Conservation (phyloP, 2,888 invertebrate species). For the Carabus problematicus region DNA sequence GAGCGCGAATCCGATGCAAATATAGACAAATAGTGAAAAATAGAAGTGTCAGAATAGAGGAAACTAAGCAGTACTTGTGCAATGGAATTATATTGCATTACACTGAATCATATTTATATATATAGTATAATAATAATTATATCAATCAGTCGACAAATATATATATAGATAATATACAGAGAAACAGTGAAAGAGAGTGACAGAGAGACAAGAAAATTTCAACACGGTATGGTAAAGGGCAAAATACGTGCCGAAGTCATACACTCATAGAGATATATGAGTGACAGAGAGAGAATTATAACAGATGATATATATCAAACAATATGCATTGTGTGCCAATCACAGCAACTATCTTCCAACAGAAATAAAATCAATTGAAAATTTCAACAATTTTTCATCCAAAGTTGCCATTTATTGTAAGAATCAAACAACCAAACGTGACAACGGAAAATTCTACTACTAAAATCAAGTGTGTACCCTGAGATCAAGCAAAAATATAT, state of each 20-base stretch:
- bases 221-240: not conserved
- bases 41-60: conserved; percentile 63
- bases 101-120: not conserved
- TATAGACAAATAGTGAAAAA: conserved; percentile 63
- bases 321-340: conserved; percentile 1
- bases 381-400: conserved; percentile 16
- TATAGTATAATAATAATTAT: not conserved
- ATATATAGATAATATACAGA: conserved; percentile 25
- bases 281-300: no score
- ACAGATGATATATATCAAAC: not conserved
- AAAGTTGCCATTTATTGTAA: conserved; percentile 21
- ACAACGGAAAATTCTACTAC: not conserved
- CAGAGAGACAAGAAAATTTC: conserved; percentile 13
- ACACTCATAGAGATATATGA: not conserved
- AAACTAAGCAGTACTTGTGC: conserved; percentile 60
- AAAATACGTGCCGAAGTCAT: conserved; percentile 27
- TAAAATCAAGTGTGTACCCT: not conserved
- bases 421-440: no score
- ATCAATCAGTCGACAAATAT: not conserved
- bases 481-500: conserved; percentile 2
- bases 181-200: conserved; percentile 18
- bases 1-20: conserved; percentile 61
- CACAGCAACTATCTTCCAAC: not conserved
- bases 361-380: conserved; percentile 1
- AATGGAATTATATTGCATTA: conserved; percentile 48